Evolutionary conservation across 2,113 vertebrate genomes (phyloP), one percentile per base, ranked within the genome.

Genomic region (Chamaetylas fuelleborni): DNA sequence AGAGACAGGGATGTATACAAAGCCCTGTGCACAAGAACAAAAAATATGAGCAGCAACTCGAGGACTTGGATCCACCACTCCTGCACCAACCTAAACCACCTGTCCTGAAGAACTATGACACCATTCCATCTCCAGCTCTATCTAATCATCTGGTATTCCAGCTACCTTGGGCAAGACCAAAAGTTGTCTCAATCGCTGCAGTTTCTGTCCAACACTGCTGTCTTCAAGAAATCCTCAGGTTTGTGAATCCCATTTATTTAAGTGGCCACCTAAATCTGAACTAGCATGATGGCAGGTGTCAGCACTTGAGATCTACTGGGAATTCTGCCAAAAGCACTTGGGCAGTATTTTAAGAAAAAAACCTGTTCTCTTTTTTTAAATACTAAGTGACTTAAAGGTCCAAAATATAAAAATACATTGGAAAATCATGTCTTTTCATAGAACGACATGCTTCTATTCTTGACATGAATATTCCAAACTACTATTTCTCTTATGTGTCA

Each of bases 1-100:
- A 96, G 3, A 96, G 82, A 97, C 95, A 97, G 93, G 96, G 88
- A 67, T 45, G 81, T 64, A 97, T 81, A 94, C 96, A 97, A 93
- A 96, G 90, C 95, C 94, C 95, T 96, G 82, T 81, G 54, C 95
- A 91, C 86, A 93, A 95, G 83, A 95, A 97, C 80, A 96, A 69
- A 57, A 85, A 34, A 19, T 24, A 77, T 67, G 36, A 96, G 50
- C 2, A 82, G 56, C 1, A 1, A 56, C 67, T 64, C 6, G 0
- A 92, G 61, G 85, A 56, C n/a, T 71, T 31, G 76, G 79, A 86
- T 43, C 42, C 70, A 61, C 43, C 50, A 24, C 13, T 65, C 36
- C 15, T 66, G 51, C 54, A 88, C 51, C 40, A 64, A 51, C 19
- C 60, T 56, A 72, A 92, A 13, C 24, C 56, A 74, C 5, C 56